Evolutionary conservation across 2,797 vertebrate genomes (phyloP), one percentile per base, ranked within the genome.

Genomic region (Leucoraja ocellata): DNA sequence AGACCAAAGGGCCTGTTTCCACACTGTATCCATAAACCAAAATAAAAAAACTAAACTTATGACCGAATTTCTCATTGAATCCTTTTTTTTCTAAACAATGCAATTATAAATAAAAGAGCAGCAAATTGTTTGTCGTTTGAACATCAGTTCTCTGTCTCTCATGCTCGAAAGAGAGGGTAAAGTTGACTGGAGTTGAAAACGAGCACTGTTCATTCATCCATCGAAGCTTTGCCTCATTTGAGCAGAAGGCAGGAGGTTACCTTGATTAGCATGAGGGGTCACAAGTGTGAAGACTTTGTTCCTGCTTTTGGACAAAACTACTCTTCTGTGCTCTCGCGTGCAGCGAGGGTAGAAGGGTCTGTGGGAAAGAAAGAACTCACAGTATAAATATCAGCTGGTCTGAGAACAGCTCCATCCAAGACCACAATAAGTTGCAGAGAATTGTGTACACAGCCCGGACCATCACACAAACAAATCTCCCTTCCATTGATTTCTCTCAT

Each of bases 201-300:
- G 71, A 92, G 58, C 71, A 68, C 18, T 36, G 16, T 61, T 71
- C 88, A 71, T 91, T 91, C 63, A 91, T 92, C 39, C 71, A 74
- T 39, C 9, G 39, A n/a, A n/a, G 6, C 90, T 25, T 92, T 58
- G 36, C 25, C 5, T 39, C n/a, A 11, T 54, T 73, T 46, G 39
- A 92, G 46, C 71, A 25, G 71, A 0, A 6, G 25, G 71, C 21
- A n/a, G 23, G 39, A 92, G 13, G 71, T 32, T 71, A 16, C 39
- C 13, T 58, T 74, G 23, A 74, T 92, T n/a, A 74, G 23, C 65
- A 76, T 92, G 28, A 54, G 73, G 28, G 90, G 90, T 92, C 90
- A 73, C 71, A 58, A 84, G 39, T 54, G 90, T 23, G 28, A 92
- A 28, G 90, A 58, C 36, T 58, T 76, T 76, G 90, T 74, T 74